Evolutionary conservation across 2,888 invertebrate genomes (phyloP), one percentile per base, ranked within the genome.

Genomic region (Amorpha juglandis): DNA sequence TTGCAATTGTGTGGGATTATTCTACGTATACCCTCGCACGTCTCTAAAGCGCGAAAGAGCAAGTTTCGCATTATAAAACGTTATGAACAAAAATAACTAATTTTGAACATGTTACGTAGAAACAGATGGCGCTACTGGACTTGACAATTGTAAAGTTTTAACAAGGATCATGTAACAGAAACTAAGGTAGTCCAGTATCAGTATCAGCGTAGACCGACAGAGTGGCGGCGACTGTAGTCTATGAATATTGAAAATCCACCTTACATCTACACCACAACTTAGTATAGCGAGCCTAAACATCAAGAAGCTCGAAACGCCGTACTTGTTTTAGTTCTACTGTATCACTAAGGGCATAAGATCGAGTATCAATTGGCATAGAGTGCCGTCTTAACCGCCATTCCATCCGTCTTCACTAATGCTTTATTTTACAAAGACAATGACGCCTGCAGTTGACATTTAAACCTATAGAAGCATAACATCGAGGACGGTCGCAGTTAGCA

Each of bases 401-500:
- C 4, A 14, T 45, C 45, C 7, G 14, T 45, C 45, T 45, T 12
- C 45, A 11, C 12, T 14, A 14, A 45, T 45, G 1, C 45, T 45
- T 45, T 12, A 11, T 45, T 45, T 45, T 6, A 45, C 42, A 42
- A 42, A 6, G 42, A 27, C 27, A 45, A 14, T 45, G 14, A 14
- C 45, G 45, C 45, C 45, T 11, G 12, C 27, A 35, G 19, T 45
- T 52, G 45, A 9, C 45, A 52, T 62, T 47, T 58, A 50, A 63
- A 63, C 53, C 64, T 68, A 65, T 68, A 67, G 69, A 72, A 78
- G 74, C 74, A 71, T 73, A 67, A 79, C 76, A 76, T 75, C 71
- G 71, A 80, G 83, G 85, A 84, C 84, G 84, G 83, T 80, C 78
- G 77, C 77, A 71, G 72, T 76, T 71, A 75, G 78, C 80, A 70